phyloP scores from a whole-genome alignment of 92 coral and sea anemone genomes.

The Montipora capitata region DNA sequence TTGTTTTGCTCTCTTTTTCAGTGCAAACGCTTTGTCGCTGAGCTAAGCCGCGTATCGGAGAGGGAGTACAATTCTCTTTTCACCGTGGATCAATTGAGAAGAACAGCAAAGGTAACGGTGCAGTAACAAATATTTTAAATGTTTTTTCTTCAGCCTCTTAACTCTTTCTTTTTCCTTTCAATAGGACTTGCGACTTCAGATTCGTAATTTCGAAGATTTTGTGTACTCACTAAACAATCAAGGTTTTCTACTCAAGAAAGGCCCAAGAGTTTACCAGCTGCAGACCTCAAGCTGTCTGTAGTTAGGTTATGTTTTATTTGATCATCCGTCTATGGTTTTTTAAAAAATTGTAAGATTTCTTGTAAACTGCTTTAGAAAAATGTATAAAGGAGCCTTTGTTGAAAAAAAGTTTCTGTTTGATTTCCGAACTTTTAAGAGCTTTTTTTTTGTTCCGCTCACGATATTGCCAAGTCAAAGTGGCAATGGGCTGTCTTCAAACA shows the following conservation, averaged over 20 bases:
- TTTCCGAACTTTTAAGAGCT: too few relatives aligned
- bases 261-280: constrained; percentile 93
- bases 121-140: neutral
- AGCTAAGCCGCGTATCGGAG: constrained; percentile 90
- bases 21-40: constrained; percentile 98
- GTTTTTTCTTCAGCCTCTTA: neutral
- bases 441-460: too few relatives aligned
- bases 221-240: constrained; percentile 97
- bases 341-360: neutral
- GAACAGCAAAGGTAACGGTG: constrained; percentile 81
- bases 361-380: neutral
- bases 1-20: constrained; percentile 43
- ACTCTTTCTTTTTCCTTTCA: neutral
- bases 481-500: too few relatives aligned
- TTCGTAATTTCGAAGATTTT: constrained; percentile 94
- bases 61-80: constrained; percentile 96
- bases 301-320: neutral
- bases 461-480: too few relatives aligned
- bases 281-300: constrained; percentile 94
- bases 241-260: constrained; percentile 94
- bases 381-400: neutral
- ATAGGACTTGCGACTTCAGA: constrained; percentile 91
- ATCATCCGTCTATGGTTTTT: neutral
- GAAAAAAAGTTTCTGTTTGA: too few relatives aligned
- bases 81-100: constrained; percentile 92